Conservation (phyloP, 2,888 invertebrate species). For the Eupithecia insigniata region DNA sequence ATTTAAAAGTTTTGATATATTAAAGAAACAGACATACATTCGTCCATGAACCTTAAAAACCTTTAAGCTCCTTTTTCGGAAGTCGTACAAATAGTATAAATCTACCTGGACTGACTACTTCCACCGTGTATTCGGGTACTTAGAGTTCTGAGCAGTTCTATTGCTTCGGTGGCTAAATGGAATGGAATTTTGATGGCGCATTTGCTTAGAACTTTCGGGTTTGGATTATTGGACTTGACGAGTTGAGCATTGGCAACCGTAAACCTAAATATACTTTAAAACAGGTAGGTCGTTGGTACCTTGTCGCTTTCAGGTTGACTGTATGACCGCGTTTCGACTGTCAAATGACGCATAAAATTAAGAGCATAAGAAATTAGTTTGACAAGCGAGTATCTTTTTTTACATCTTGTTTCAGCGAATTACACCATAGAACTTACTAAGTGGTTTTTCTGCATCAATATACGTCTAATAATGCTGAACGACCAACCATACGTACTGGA, state of each 20-base stretch:
- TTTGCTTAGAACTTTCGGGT: slow-evolving; percentile 33
- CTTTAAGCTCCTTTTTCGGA: background rate
- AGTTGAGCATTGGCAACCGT: slow-evolving; percentile 1
- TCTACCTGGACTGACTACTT: background rate
- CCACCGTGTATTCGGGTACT: background rate
- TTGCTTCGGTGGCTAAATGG: slow-evolving; percentile 33
- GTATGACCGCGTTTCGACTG: background rate
- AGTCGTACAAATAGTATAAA: background rate
- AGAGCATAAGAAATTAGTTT: background rate
- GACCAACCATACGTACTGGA: too few species aligned
- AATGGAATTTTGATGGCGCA: slow-evolving; percentile 39
- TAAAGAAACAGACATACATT: background rate
- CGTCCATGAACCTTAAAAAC: background rate
- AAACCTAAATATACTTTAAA: slow-evolving; percentile 15
- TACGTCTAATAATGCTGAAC: too few species aligned
- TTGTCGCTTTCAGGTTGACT: background rate
- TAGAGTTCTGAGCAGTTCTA: slow-evolving; percentile 11
- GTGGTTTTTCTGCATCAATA: too few species aligned
- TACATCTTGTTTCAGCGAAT: too few species aligned
- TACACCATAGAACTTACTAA: too few species aligned
- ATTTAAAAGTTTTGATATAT: too few species aligned
- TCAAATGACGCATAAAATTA: background rate
- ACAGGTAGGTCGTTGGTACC: background rate
- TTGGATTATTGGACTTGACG: slow-evolving; percentile 20
- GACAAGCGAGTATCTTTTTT: background rate